phyloP scores from a whole-genome alignment of 2,888 invertebrate genomes.

The Fragum fragum region DNA sequence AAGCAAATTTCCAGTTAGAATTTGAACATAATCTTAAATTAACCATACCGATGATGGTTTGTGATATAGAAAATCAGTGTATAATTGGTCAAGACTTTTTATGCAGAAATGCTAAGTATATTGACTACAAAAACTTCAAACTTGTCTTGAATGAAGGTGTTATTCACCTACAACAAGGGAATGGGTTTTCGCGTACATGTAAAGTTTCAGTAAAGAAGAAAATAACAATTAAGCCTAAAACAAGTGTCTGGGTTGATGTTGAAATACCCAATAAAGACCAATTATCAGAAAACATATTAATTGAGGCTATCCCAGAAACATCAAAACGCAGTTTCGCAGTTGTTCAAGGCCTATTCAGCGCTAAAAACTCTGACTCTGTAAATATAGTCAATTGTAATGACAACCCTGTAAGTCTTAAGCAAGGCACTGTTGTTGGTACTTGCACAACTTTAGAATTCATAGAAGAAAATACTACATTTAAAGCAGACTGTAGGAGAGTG shows the following conservation, averaged over 20 bases:
- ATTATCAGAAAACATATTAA: conserved; percentile 9
- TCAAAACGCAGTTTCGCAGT: not conserved
- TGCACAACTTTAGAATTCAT: not conserved
- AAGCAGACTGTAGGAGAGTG: not conserved
- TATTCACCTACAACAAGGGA: not conserved
- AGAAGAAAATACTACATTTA: not conserved
- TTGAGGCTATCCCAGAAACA: conserved; percentile 15
- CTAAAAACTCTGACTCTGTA: not conserved
- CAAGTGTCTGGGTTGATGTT: conserved; percentile 18
- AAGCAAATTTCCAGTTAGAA: not conserved
- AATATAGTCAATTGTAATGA: conserved; percentile 18
- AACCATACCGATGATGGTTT: not conserved
- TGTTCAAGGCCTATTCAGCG: conserved; percentile 5
- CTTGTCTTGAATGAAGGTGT: conserved; percentile 3
- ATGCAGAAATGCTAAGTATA: not conserved
- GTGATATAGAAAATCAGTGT: not conserved
- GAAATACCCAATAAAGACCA: conserved; percentile 15
- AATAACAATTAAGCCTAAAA: conserved; percentile 1
- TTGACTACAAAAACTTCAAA: not conserved
- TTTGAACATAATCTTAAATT: not conserved
- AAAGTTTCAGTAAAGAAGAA: not conserved
- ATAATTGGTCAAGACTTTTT: not conserved
- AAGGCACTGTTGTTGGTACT: conserved; percentile 4
- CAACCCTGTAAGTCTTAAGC: not conserved
- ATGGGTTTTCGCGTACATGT: not conserved